phyloP scores from a whole-genome alignment of 1,140 invertebrate genomes.

The Papilio polytes region DNA sequence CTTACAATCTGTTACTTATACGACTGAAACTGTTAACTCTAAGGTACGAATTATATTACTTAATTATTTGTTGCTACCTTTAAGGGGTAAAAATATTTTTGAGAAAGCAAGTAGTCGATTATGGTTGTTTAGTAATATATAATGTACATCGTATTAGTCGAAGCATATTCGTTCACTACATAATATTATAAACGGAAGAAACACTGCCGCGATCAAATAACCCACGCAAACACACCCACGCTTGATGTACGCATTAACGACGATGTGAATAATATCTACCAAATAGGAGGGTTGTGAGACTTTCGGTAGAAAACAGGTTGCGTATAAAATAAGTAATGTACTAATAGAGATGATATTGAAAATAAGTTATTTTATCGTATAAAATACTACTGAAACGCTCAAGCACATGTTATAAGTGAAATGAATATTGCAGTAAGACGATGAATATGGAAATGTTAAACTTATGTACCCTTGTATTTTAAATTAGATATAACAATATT shows the following conservation, averaged over 20 bases:
- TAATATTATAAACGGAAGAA: background rate
- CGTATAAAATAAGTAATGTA: background rate
- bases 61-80: constrained; percentile 34
- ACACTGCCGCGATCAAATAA: constrained; percentile 2
- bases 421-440: no score
- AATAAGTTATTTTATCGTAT: background rate
- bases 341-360: background rate
- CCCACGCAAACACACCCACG: constrained; percentile 8
- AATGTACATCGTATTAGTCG: background rate
- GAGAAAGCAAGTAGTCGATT: background rate
- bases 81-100: no score
- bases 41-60: constrained; percentile 40
- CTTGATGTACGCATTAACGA: background rate
- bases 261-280: background rate
- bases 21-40: constrained; percentile 49
- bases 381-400: no score
- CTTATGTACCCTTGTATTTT: background rate
- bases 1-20: constrained; percentile 59
- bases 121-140: background rate
- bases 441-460: background rate
- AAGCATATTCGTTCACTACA: background rate
- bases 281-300: background rate
- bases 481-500: no score
- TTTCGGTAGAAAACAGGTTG: background rate
- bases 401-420: no score